A percentile compares a stretch with the other conserved stretches of the same genome.
Evolutionary conservation across 1,140 invertebrate genomes (phyloP).

Genomic region (Caenorhabditis brenneri): DNA sequence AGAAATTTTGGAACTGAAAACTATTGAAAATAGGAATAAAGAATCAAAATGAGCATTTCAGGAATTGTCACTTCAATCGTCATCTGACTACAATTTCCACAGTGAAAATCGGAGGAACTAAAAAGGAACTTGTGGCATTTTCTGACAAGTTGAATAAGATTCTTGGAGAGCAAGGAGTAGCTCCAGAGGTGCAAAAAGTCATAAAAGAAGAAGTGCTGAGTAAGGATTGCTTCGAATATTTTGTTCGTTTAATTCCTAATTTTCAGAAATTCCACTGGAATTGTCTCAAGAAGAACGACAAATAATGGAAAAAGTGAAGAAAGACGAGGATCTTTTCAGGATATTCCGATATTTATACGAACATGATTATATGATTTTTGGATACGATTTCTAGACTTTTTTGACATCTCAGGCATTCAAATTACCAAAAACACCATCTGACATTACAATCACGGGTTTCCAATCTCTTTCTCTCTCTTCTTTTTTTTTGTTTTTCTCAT

Average conservation of each 20-base stretch:
- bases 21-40: neutral
- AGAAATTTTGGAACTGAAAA: neutral
- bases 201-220: slow-evolving; percentile 18
- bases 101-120: neutral
- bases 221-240: neutral
- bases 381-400: neutral
- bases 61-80: slow-evolving; percentile 26
- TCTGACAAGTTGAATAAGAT: slow-evolving; percentile 1
- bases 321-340: neutral
- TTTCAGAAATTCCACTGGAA: neutral
- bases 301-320: neutral
- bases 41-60: neutral
- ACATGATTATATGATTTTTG: slow-evolving; percentile 11
- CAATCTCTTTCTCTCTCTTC: no score
- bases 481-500: neutral
- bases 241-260: neutral
- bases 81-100: neutral
- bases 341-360: slow-evolving; percentile 11
- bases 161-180: neutral
- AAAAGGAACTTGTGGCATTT: neutral
- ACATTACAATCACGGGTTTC: slow-evolving; percentile 18
- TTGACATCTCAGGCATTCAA: neutral
- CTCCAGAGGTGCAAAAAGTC: neutral
- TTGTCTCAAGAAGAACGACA: neutral
- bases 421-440: neutral